Base-by-base conservation (phyloP, 2,797 vertebrate species). In the Halcyon leucocephala region DNA sequence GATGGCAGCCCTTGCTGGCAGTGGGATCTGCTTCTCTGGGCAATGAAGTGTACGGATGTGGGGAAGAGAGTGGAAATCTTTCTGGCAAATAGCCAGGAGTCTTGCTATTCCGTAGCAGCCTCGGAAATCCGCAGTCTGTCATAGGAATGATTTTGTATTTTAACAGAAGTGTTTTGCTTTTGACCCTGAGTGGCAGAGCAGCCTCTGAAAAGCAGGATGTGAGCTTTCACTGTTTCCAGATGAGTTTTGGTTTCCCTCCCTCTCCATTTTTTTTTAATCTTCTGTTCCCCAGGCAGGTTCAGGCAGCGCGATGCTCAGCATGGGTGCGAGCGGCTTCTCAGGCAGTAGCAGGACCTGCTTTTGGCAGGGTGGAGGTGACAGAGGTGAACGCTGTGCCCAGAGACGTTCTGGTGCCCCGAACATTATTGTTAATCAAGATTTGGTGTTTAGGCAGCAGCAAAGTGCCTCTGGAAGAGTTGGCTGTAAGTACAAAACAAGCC, bases 111-210 rank as follows among this genome's bases (percentile, higher is more conserved):
- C 14, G 0, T 24, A 39, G 31, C 1, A 3, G 66, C 62, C 83
- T 73, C 7, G 0, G 92, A 62, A 95, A 70, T 42, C 64, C 3
- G 9, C 44, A 33, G 58, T 60, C 79, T 93, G 87, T 60, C 85
- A 42, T 7, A 88, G 33, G 79, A 91, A 42, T 71, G 64, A 55
- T 80, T 87, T 41, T 14, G 26, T 61, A 12, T 77, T 85, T 91
- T 86, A 93, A 74, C 49, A 52, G 44, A 80, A 85, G 48, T 15
- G 21, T 54, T 77, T 94, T 90, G 54, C 64, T 89, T 84, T 90
- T 86, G 83, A 90, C 78, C 66, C 29, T 7, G 20, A 0, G 2
- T 72, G 64, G 54, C 86, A 79, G 67, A 80, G 74, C 81, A 82
- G 81, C 58, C 33, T 31, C 67, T 57, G 66, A 51, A 58, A 83